Conservation (phyloP, 2,888 invertebrate species). For the Phrixothrix hirtus region DNA sequence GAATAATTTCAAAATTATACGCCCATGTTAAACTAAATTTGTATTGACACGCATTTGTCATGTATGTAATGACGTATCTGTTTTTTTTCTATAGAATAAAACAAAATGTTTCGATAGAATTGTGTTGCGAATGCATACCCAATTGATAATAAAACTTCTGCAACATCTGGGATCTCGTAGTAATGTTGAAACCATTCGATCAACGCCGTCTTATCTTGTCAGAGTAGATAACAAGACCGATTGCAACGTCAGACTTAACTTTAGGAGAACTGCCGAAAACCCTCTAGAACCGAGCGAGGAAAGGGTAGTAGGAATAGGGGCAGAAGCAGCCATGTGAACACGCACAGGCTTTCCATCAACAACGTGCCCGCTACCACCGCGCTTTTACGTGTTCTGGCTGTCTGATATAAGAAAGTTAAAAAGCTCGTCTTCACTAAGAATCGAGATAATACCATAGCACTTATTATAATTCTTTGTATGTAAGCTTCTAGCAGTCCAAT, state of each 20-base stretch:
- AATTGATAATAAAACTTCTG: conserved; percentile 28
- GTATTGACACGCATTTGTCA: background rate
- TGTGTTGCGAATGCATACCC: conserved; percentile 17
- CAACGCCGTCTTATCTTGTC: conserved; percentile 39
- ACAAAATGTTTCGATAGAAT: conserved; percentile 13
- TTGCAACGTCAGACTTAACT: conserved; percentile 35
- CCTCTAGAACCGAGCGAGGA: conserved; percentile 26
- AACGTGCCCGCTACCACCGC: conserved; percentile 34
- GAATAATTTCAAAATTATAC: too few species aligned
- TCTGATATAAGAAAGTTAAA: conserved; percentile 26
- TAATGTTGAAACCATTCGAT: conserved; percentile 35
- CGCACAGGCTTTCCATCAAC: conserved; percentile 42
- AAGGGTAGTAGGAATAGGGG: conserved; percentile 34
- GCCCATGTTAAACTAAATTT: too few species aligned
- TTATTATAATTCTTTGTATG: conserved; percentile 17
- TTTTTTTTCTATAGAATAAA: background rate
- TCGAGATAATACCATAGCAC: conserved; percentile 10
- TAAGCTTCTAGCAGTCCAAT: conserved; percentile 9
- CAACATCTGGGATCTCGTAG: conserved; percentile 19
- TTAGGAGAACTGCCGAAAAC: conserved; percentile 29
- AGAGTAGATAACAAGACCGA: conserved; percentile 40
- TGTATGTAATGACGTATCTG: background rate
- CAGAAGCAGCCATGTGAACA: conserved; percentile 34
- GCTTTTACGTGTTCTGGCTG: conserved; percentile 39
- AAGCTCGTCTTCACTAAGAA: conserved; percentile 20